Base-by-base conservation (phyloP, 2,888 invertebrate species). In the Zaprionus obscuricornis region DNA sequence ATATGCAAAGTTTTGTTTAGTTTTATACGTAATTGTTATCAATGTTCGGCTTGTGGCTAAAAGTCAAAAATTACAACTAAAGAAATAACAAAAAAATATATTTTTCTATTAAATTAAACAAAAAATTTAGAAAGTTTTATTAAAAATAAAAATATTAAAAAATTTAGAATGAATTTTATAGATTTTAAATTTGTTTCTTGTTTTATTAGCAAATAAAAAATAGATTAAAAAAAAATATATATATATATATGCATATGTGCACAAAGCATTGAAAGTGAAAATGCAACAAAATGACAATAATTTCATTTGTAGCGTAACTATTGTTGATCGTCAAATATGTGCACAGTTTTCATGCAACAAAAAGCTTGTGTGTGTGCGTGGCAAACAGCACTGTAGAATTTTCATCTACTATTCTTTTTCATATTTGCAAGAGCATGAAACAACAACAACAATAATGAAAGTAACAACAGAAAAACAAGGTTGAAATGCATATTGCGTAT, bases 11-110 rank as follows among this genome's bases (percentile, higher is more conserved):
- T 62, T 84, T 76, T 37, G 58, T 31, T 50, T 55, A 52, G 47
- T 42, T 51, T n/a, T n/a, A n/a, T n/a, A n/a, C 31, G 31, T 63
- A 69, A 83, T 78, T 76, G 82, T 70, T 78, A 84, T 83, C 65
- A 76, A 67, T 73, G 84, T 67, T n/a, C 51, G 55, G 34, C 29
- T 42, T 56, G 52, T 26, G 43, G 36, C 36, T 26, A 46, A n/a
- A 69, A 43, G 27, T 27, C 57, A 18, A 52, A 59, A 46, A 20
- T 57, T 42, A 6, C 17, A 26, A 22, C 34, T 13, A 1, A 36
- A 11, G 26, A 57, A 22, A 22, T 26, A 16, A 6, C 27, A 45
- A 16, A 26, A 10, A 11, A 22, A 22, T 22, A 7, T 22, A 5
- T 22, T 22, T 4, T 5, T 5, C 7, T 22, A 22, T 4, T 22